Conservation (phyloP, 2,113 vertebrate species). For the Bubo blakistoni region DNA sequence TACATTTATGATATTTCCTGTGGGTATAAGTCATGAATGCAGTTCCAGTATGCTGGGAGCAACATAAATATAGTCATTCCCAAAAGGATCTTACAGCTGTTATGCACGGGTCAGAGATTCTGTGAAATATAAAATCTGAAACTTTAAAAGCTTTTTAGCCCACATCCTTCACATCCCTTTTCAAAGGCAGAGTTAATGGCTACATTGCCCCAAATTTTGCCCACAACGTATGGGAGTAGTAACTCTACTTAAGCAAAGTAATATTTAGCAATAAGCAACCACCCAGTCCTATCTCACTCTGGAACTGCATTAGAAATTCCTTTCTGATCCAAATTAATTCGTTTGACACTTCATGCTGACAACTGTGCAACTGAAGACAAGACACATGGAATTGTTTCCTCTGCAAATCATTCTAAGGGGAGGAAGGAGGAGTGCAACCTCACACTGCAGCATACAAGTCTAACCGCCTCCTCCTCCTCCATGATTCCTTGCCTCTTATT, state of each 20-base stretch:
- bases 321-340: not conserved
- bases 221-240: not conserved
- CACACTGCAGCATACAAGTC: not conserved
- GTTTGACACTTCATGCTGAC: not conserved
- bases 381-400: not conserved
- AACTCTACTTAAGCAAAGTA: constrained; percentile 1
- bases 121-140: constrained; percentile 13
- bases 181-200: constrained; percentile 34
- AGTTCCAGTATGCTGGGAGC: not conserved
- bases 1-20: constrained; percentile 45
- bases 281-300: not conserved
- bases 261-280: not conserved
- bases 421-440: not conserved
- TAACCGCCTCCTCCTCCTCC: not conserved
- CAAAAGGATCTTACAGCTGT: constrained; percentile 9
- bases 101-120: constrained; percentile 16
- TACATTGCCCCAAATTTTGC: not conserved
- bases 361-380: not conserved
- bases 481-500: not conserved
- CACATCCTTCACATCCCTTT: constrained; percentile 24
- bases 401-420: not conserved
- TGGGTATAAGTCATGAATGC: constrained; percentile 16
- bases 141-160: constrained; percentile 43
- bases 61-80: not conserved
- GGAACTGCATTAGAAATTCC: not conserved